These are phyloP conservation scores for Anorthoa munda DNA, from an alignment of 2,888 invertebrate genomes.

Conservation along the genomic window DNA sequence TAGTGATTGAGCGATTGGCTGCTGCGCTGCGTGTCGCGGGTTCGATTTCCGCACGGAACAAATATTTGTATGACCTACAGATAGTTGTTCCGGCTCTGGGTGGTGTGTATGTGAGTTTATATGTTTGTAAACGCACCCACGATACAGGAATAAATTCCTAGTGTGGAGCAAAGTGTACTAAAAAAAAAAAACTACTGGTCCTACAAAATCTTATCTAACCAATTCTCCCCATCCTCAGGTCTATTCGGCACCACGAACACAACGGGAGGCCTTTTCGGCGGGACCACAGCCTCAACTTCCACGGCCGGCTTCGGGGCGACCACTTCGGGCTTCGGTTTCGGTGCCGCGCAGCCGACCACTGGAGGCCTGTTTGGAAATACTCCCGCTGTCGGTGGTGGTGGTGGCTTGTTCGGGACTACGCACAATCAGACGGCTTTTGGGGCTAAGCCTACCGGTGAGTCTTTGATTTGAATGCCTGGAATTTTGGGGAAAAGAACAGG, in stretches of 20 bases:
- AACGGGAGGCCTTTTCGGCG: slow-evolving; percentile 81
- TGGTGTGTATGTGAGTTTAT: too few species aligned
- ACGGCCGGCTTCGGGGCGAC: slow-evolving; percentile 93
- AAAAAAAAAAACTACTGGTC: too few species aligned
- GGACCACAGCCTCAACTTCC: slow-evolving; percentile 79
- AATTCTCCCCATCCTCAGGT: slow-evolving; percentile 73
- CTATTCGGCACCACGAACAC: slow-evolving; percentile 92
- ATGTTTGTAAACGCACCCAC: too few species aligned
- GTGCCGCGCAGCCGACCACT: slow-evolving; percentile 84
- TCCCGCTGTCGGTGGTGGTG: slow-evolving; percentile 75
- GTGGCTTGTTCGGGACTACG: slow-evolving; percentile 91
- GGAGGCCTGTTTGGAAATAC: slow-evolving; percentile 92
- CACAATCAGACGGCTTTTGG: slow-evolving; percentile 92
- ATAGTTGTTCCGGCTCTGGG: too few species aligned
- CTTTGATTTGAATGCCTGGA: too few species aligned
- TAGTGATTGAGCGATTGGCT: too few species aligned
- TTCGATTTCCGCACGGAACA: too few species aligned
- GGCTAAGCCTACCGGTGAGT: slow-evolving; percentile 89
- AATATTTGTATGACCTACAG: too few species aligned
- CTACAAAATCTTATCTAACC: neutral
- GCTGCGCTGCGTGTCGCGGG: too few species aligned
- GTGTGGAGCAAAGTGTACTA: too few species aligned
- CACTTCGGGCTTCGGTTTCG: slow-evolving; percentile 86
- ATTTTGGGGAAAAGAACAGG: too few species aligned
- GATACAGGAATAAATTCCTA: too few species aligned